phyloP scores from a whole-genome alignment of 2,113 vertebrate genomes.

The Lepus europaeus region DNA sequence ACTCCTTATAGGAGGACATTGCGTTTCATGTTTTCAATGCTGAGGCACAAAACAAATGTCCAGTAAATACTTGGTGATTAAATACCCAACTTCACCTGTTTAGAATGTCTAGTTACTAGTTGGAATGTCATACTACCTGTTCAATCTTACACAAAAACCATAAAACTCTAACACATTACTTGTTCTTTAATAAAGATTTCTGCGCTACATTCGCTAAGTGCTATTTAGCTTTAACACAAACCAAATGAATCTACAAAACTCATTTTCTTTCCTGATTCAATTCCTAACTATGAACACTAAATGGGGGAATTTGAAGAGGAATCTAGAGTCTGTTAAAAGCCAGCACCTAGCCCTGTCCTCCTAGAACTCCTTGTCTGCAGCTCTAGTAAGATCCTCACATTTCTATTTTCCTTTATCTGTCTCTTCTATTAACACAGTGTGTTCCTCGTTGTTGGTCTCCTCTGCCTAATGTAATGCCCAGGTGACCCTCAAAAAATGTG shows the following conservation, averaged over 20 bases:
- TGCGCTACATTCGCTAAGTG: not conserved
- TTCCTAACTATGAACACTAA: not conserved
- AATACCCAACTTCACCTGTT: not conserved
- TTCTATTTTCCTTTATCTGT: not conserved
- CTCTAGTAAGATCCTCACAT: not conserved
- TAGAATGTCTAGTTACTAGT: not conserved
- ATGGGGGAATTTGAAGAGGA: not conserved
- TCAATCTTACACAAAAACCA: not conserved
- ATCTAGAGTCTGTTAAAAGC: not conserved
- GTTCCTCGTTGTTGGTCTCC: not conserved
- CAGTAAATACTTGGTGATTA: not conserved
- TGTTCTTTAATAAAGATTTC: not conserved
- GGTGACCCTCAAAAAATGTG: not conserved
- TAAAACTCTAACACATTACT: not conserved
- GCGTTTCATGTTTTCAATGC: conserved; percentile 7
- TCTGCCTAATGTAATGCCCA: not conserved
- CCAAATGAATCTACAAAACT: not conserved
- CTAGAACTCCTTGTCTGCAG: not conserved
- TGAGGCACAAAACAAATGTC: conserved; percentile 4
- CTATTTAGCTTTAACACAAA: conserved; percentile 16
- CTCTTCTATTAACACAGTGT: not conserved
- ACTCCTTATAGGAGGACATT: not conserved
- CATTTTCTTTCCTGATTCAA: not conserved
- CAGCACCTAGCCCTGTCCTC: not conserved
- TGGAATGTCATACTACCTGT: not conserved